Percentiles rank a stretch among this genome's conserved stretches.
These are phyloP conservation scores for Phalanger gymnotis DNA, from an alignment of 2,797 vertebrate genomes.

Conservation along the genomic window DNA sequence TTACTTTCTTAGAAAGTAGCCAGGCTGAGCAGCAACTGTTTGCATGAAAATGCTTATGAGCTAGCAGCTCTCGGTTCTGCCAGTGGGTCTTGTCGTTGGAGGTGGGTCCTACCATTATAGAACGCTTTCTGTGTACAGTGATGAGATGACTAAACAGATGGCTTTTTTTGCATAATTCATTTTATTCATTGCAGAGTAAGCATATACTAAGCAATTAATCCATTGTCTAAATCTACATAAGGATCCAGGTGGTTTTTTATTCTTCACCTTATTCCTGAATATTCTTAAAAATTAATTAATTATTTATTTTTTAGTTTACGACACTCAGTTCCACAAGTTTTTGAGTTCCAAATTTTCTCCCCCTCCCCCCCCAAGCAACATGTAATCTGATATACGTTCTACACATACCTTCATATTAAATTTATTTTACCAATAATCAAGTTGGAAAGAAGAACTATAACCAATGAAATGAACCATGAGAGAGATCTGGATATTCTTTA, in stretches of 20 bases:
- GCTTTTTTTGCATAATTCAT: neutral
- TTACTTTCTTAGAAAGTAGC: neutral
- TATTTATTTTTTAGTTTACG: no score
- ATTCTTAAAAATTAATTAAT: no score
- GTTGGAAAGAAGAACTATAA: no score
- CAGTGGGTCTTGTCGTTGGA: neutral
- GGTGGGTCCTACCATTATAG: neutral
- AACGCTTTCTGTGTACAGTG: neutral
- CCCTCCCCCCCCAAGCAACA: no score
- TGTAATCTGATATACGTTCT: no score
- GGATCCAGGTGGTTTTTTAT: neutral
- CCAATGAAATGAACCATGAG: no score
- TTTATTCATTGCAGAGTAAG: neutral
- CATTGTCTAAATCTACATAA: neutral
- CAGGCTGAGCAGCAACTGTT: neutral
- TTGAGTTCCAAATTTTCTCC: no score
- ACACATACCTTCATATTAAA: no score
- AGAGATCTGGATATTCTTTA: neutral
- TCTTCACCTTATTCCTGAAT: neutral
- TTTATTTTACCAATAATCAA: no score
- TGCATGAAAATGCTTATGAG: neutral
- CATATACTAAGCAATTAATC: neutral
- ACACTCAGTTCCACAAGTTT: no score
- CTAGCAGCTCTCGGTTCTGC: neutral
- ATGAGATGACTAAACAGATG: neutral